Percentiles rank a stretch among this genome's conserved stretches.
Evolutionary conservation across 2,113 vertebrate species (phyloP).

Genomic region (Python bivittatus): DNA sequence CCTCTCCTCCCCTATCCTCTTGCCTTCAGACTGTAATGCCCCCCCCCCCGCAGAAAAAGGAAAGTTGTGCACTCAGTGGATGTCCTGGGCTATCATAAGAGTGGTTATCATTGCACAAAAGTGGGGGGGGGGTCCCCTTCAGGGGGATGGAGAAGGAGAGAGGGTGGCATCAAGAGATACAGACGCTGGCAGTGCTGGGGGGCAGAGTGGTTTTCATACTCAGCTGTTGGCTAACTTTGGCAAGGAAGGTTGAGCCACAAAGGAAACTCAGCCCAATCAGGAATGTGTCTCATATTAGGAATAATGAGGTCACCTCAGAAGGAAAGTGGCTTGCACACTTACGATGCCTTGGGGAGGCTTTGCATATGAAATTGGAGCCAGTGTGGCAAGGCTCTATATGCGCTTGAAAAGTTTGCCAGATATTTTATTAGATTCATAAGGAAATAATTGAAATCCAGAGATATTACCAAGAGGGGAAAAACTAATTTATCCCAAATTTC

Average conservation of each 20-base stretch:
- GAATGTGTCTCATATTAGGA: neutral
- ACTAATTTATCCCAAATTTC: conserved; percentile 55
- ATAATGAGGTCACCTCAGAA: neutral
- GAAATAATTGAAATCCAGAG: conserved; percentile 22
- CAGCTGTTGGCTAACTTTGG: neutral
- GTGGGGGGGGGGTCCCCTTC: neutral
- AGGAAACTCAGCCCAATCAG: neutral
- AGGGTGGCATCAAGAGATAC: neutral
- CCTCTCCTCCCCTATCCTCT: neutral
- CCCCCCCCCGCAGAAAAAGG: neutral
- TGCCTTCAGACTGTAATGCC: neutral
- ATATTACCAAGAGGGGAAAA: neutral
- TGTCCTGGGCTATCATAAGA: neutral
- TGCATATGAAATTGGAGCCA: neutral
- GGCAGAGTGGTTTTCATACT: neutral
- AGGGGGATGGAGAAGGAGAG: neutral
- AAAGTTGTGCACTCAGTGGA: neutral
- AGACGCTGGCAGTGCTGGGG: neutral
- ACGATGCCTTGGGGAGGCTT: neutral
- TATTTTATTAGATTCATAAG: conserved; percentile 12
- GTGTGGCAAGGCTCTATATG: neutral
- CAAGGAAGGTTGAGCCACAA: neutral
- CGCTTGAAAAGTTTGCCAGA: conserved; percentile 6
- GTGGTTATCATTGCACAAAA: neutral
- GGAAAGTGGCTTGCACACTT: neutral